Base-by-base conservation (phyloP, 1,140 invertebrate genomes). In the Drosophila malerkotliana region DNA sequence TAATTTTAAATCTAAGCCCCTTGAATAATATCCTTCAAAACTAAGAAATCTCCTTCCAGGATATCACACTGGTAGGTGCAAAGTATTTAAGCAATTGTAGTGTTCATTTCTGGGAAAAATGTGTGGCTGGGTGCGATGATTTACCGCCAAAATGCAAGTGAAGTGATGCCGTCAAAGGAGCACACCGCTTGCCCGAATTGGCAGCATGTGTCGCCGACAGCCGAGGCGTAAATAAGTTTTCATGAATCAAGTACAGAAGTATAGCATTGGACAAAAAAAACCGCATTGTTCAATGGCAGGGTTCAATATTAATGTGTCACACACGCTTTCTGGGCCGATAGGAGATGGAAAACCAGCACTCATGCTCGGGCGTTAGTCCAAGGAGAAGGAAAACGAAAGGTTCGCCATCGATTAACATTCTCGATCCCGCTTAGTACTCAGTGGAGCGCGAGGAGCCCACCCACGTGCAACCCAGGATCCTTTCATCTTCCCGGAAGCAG, bases 101-200 rank as follows among this genome's bases (percentile, higher is more conserved):
- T 6, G 8, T 67, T 45, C 14, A 21, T 62, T 53, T 44, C 47
- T 49, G 44, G 45, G 15, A 39, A 62, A 66, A 66, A 15, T 9
- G 34, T 34, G 44, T 9, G 30, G 37, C 10, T 14, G 62, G 24
- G 44, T 52, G 54, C 7, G 49, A 71, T 80, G 71, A 78, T 78
- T 75, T 75, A 83, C 61, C 57, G 54, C 61, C 63, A 62, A 72
- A 62, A 57, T 66, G 81, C 53, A 51, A 74, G 53, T 77, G 53
- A 84, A 66, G 64, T 62, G 64, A 64, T 63, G 77, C 52, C 78
- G 69, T 82, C 79, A 82, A 67, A 72, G 72, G 51, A 37, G 37
- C 58, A 26, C 30, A 49, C 41, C 57, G 55, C 21, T 62, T 28
- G 34, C 34, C 47, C 51, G 47, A 57, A 48, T 51, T 30, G 37